Percentiles rank a stretch among this genome's conserved stretches.
Evolutionary conservation across 1,140 invertebrate species (phyloP).

Genomic region (Rhopalosiphum maidis): DNA sequence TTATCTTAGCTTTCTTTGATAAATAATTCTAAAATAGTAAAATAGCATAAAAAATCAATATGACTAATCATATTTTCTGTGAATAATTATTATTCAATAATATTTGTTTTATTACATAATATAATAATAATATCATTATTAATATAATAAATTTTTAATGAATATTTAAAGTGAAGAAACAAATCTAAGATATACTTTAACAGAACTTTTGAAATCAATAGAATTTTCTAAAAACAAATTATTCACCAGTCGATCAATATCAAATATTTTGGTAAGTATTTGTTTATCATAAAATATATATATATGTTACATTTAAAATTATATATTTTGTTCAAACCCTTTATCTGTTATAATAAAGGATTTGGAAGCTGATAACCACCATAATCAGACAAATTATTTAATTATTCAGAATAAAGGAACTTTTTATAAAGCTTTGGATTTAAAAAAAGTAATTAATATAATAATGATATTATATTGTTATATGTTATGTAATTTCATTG

Average conservation of each 20-base stretch:
- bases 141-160: not conserved
- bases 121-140: not conserved
- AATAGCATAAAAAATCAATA: no score
- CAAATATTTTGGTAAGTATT: constrained; percentile 48
- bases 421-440: not conserved
- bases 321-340: not conserved
- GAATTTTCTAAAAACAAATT: constrained; percentile 43
- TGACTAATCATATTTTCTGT: no score
- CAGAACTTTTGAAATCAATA: constrained; percentile 45
- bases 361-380: not conserved
- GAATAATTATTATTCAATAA: not conserved
- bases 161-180: not conserved
- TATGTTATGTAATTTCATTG: no score
- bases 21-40: no score
- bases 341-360: not conserved
- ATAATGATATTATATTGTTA: not conserved
- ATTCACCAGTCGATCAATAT: not conserved
- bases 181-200: not conserved
- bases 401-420: constrained; percentile 43
- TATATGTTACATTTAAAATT: not conserved
- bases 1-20: no score
- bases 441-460: constrained; percentile 40
- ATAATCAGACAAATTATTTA: constrained; percentile 2
- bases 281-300: not conserved
- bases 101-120: not conserved